phyloP scores from a whole-genome alignment of 2,113 vertebrate genomes.

The Garra rufa region DNA sequence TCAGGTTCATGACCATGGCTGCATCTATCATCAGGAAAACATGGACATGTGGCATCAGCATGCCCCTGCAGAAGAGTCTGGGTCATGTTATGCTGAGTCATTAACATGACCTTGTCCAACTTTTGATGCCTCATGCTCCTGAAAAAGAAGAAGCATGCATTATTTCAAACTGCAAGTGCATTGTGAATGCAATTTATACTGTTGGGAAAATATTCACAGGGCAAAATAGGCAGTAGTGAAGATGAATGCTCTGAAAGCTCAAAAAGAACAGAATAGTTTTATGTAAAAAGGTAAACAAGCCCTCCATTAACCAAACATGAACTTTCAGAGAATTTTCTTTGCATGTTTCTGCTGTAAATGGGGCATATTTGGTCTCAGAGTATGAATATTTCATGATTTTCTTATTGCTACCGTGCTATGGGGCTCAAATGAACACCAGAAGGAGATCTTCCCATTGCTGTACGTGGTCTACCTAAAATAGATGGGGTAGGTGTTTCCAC shows the following conservation, averaged over 20 bases:
- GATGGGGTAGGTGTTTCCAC: slow-evolving; percentile 56
- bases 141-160: slow-evolving; percentile 2
- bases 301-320: slow-evolving; percentile 31
- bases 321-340: slow-evolving; percentile 19
- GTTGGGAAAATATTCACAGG: background rate
- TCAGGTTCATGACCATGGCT: slow-evolving; percentile 34
- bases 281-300: slow-evolving; percentile 26
- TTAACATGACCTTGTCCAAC: slow-evolving; percentile 47
- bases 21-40: slow-evolving; percentile 43
- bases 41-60: slow-evolving; percentile 39
- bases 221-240: background rate
- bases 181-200: background rate
- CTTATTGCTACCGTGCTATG: slow-evolving; percentile 64
- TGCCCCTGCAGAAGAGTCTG: slow-evolving; percentile 22
- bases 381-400: slow-evolving; percentile 72
- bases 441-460: slow-evolving; percentile 56
- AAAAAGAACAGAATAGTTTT: background rate
- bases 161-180: slow-evolving; percentile 35
- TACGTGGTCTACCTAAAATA: slow-evolving; percentile 58
- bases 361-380: slow-evolving; percentile 35
- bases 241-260: background rate
- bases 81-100: slow-evolving; percentile 49
- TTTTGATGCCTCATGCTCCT: slow-evolving; percentile 41
- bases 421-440: slow-evolving; percentile 64
- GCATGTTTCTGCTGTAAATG: slow-evolving; percentile 11